Evolutionary conservation across 2,888 invertebrate genomes (phyloP), one percentile per base, ranked within the genome.

Genomic region (Lathronympha strigana): DNA sequence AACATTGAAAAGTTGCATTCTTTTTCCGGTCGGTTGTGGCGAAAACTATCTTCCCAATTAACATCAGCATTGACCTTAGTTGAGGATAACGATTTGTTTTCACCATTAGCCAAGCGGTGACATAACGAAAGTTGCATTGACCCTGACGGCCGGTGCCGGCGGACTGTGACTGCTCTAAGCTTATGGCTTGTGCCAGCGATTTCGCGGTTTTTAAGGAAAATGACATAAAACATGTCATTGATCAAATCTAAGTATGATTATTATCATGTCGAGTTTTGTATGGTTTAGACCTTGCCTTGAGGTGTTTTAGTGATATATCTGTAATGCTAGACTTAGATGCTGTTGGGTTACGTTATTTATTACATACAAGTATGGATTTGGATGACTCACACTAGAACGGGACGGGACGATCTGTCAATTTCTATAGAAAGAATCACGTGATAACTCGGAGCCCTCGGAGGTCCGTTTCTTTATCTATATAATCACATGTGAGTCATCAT

Each of bases 81-180:
- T 9, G 4, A 36, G 53, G 53, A 53, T 36, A 53, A 36, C 21
- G 4, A 4, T 53, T 9, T 38, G 36, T 53, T 23, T 25, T 31
- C 31, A n/a, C 6, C 23, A 33, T 51, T 53, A 33, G 19, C 8
- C 13, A 36, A 8, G 15, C 8, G 6, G 15, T 53, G 36, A 53
- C 23, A 53, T 53, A 53, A 53, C 53, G 13, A 36, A n/a, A 15
- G 23, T 47, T 49, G 15, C 15, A n/a, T 19, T 51, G 51, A 36
- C 53, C 53, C 53, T 53, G 53, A 36, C 13, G 50, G 31, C 6
- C 19, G 21, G n/a, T 21, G 33, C 17, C 28, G 33, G 17, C 33
- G 13, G 19, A 33, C n/a, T 33, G 33, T n/a, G 19, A n/a, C 11
- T 11, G 19, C 13, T 17, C 13, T 23, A 47, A 15, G 17, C 31